Percentiles rank a stretch among this genome's conserved stretches.
Evolutionary conservation across 2,113 vertebrate genomes (phyloP).

Genomic region (Phrynosoma platyrhinos): DNA sequence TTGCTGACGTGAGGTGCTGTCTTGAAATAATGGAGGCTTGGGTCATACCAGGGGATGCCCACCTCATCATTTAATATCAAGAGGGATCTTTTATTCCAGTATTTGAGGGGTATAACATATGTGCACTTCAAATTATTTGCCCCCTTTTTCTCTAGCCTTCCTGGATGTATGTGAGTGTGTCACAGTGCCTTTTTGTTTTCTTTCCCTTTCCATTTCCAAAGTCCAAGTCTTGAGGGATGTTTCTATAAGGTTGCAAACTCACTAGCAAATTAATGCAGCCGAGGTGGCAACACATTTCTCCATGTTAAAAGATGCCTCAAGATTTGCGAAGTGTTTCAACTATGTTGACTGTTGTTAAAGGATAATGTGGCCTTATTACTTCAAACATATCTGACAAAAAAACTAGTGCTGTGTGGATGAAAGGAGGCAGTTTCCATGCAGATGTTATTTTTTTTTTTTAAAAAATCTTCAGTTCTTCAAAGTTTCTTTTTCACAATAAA

Average conservation of each 20-base stretch:
- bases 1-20: too few species aligned
- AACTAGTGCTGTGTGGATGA: constrained; percentile 1
- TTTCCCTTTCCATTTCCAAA: constrained; percentile 25
- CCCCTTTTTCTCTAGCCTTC: not conserved
- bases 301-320: not conserved
- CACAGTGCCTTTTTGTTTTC: not conserved
- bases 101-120: too few species aligned
- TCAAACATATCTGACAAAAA: not conserved
- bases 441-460: not conserved
- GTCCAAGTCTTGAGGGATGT: not conserved
- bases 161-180: not conserved
- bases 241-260: not conserved
- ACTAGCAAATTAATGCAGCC: not conserved
- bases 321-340: constrained; percentile 18
- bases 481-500: constrained; percentile 20
- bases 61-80: too few species aligned
- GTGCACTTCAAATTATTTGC: constrained; percentile 9
- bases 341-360: not conserved
- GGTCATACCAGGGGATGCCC: too few species aligned
- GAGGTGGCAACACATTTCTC: not conserved
- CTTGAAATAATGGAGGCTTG: too few species aligned
- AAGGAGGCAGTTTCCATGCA: constrained; percentile 23
- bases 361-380: constrained; percentile 4
- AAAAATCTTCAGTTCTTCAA: constrained; percentile 31
- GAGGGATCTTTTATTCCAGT: too few species aligned